Evolutionary conservation across 64 coral and sea anemone genomes (phyloP), one percentile per base, ranked within the genome.

Genomic region (Anthopleura sola): DNA sequence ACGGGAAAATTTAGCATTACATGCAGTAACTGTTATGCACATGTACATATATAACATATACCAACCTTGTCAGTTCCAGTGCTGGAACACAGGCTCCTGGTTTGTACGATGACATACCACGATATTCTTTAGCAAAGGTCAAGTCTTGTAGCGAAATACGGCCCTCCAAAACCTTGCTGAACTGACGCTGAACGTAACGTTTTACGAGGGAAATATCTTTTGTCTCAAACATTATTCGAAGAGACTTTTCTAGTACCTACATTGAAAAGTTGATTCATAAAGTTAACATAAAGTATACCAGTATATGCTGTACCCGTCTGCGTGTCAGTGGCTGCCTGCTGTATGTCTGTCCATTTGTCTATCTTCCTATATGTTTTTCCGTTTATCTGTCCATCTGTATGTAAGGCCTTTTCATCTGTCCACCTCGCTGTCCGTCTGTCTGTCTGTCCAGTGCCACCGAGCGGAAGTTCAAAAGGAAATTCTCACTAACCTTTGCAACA

Each of bases 61-160:
- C 36, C 49, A 71, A 97, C 95, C 95, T 86, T 57, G 95, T 88
- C 3, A 97, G 82, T 87, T 93, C 95, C 40, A 97, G 76, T 57
- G 95, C 91, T 4, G 95, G 95, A 36, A 97, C 95, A 75, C 95
- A 97, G 44, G 95, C 91, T 12, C 87, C 91, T 19, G 95, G 95
- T 49, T 97, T 97, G 77, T 97, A 97, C 4, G 81, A 87, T 31
- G 90, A 84, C 88, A 97, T 93, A 14, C 95, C 95, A 68, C 95
- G 82, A 81, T 97, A 97, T 75, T 97, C 95, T 79, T 97, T 97
- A 11, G 95, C 95, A 58, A 97, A 97, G 16, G 86, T 97, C 48
- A 97, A 97, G 85, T 97, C 95, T 84, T 93, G 95, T 18, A 97
- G 71, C 36, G 91, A 93, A 1, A 66, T 88, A 6, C 95, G 69